Percentiles rank a stretch among this genome's conserved stretches.
phyloP scores from a whole-genome alignment of 2,888 invertebrate genomes.

The Hydrotaea diabolus region DNA sequence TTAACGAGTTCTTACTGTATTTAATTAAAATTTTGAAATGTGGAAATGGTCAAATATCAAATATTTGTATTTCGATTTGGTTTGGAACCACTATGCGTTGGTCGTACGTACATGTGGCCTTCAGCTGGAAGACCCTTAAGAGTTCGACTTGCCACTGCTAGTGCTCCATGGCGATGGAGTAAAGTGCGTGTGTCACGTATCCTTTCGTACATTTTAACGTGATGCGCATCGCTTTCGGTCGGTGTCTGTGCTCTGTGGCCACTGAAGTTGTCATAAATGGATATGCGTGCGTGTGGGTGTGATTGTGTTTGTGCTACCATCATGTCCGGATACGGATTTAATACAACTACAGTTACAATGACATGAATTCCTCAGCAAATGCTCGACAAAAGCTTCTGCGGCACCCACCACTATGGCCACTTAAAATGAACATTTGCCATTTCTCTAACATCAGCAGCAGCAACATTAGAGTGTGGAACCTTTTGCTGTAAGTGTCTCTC shows the following conservation, averaged over 20 bases:
- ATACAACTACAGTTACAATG: neutral
- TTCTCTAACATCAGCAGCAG: neutral
- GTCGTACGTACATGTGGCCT: neutral
- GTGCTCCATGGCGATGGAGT: neutral
- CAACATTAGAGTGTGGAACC: no score
- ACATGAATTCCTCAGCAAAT: neutral
- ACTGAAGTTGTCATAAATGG: constrained; percentile 23
- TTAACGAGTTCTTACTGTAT: no score
- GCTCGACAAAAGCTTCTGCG: neutral
- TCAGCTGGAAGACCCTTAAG: neutral
- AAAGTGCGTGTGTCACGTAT: constrained; percentile 17
- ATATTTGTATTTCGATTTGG: no score
- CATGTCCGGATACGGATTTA: constrained; percentile 1
- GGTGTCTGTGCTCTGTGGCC: neutral
- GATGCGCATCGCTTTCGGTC: neutral
- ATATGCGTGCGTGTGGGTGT: neutral
- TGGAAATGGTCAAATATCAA: no score
- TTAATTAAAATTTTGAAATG: no score
- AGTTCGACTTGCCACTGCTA: neutral
- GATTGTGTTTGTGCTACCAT: neutral
- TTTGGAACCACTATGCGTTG: neutral
- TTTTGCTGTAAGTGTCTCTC: no score
- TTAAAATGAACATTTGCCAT: neutral
- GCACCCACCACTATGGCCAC: neutral
- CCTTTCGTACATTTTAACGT: constrained; percentile 15